Base-by-base conservation (phyloP, 1,140 invertebrate genomes). In the Monomorium pharaonis region DNA sequence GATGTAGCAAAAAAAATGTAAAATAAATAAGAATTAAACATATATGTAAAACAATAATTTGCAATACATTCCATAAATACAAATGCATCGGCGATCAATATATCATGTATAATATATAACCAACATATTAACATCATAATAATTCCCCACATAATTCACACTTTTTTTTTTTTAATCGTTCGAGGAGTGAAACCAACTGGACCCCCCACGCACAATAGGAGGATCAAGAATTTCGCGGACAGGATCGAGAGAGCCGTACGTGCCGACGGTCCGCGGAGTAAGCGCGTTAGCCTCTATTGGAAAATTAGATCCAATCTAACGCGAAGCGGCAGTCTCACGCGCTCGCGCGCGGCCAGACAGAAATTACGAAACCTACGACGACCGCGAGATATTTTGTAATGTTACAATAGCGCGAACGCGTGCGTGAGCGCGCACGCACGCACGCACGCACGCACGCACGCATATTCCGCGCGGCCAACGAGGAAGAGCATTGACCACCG, bases 291-390 rank as follows among this genome's bases (percentile, higher is more conserved):
- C 58, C 89, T 85, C 65, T 86, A 90, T 90, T 90, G 86, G 78
- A 90, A 90, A 90, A 90, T 90, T 90, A 90, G 89, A 90, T 86
- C 89, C 89, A 90, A 90, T 90, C 86, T 90, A 90, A 90, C 75
- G 69, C 78, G 69, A 62, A 62, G 67, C 86, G 58, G 37, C 78
- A 84, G 86, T 90, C 89, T 90, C 89, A 90, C 89, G n/a, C n/a
- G 89, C 89, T 90, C 86, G 69, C 74, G 49, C 76, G 56, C 78
- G 81, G 86, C 74, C 78, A 90, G 86, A 85, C 89, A 90, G 84
- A 90, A 90, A 90, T 90, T 88, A 90, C 81, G 89, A 90, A 90
- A 90, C 70, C 54, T 78, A 84, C 86, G 87, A 77, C 74, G 58
- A 76, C 58, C 60, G 74, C 42, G 65, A n/a, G n/a, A 74, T 85